A percentile compares a stretch with the other conserved stretches of the same genome.
phyloP scores from a whole-genome alignment of 2,888 invertebrate genomes.

The Ectemnius continuus region DNA sequence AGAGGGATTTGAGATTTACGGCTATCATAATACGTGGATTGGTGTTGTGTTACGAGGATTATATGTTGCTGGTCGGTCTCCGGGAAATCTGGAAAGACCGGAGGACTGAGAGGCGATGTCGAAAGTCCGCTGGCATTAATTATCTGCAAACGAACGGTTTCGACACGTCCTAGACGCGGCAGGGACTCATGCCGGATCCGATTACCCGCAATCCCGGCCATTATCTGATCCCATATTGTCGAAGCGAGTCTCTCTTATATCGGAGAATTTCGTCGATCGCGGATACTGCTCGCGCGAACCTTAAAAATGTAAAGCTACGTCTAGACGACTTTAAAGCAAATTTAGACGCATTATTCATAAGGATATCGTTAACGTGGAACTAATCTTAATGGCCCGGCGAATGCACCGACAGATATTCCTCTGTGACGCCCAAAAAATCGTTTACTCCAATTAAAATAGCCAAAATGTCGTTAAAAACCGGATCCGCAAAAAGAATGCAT shows the following conservation, averaged over 20 bases:
- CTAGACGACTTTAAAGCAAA: no score
- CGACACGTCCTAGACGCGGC: constrained; percentile 59
- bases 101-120: not conserved
- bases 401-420: not conserved
- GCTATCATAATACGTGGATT: no score
- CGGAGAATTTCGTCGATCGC: constrained; percentile 32
- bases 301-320: constrained; percentile 19
- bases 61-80: not conserved
- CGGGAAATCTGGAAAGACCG: not conserved
- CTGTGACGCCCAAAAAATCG: no score
- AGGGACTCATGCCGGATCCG: constrained; percentile 37
- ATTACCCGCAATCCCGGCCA: constrained; percentile 1
- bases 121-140: constrained; percentile 49
- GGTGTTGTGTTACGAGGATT: constrained; percentile 4
- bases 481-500: no score
- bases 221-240: constrained; percentile 53
- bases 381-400: no score
- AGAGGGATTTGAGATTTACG: no score
- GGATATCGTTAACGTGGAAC: no score
- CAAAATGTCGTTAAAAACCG: no score
- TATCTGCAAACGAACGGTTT: constrained; percentile 56
- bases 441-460: no score
- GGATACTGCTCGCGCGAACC: constrained; percentile 21
- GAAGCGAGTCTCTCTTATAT: constrained; percentile 13
- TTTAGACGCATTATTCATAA: no score